A percentile compares a stretch with the other conserved stretches of the same genome.
These are phyloP conservation scores for Ascidia mentula DNA, from an alignment of 23 tunicate species.

Conservation along the genomic window DNA sequence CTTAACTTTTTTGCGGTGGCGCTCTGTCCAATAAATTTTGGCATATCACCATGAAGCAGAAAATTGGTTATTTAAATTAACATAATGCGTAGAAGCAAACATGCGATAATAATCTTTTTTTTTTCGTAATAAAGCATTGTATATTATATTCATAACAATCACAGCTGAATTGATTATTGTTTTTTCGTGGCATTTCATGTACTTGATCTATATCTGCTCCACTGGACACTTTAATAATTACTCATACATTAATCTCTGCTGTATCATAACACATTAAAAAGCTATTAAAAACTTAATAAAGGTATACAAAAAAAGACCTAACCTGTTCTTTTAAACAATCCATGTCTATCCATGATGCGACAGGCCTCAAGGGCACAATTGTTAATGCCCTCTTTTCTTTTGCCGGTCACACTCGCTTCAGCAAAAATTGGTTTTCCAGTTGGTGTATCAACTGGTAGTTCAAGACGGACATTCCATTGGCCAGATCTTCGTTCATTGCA, in stretches of 20 bases:
- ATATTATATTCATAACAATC: too few relatives aligned
- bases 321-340: slow-evolving; percentile 85
- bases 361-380: slow-evolving; percentile 96
- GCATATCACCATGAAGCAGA: not conserved
- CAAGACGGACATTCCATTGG: slow-evolving; percentile 72
- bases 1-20: slow-evolving; percentile 50
- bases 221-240: too few relatives aligned
- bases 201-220: too few relatives aligned
- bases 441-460: slow-evolving; percentile 57
- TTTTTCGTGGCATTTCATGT: too few relatives aligned
- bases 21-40: too few relatives aligned
- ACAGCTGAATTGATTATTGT: too few relatives aligned
- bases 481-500: slow-evolving; percentile 92
- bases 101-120: not conserved
- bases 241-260: too few relatives aligned
- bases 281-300: too few relatives aligned
- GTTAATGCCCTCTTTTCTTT: slow-evolving; percentile 52
- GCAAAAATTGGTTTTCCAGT: slow-evolving; percentile 74
- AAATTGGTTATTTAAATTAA: not conserved
- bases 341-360: slow-evolving; percentile 76
- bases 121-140: too few relatives aligned
- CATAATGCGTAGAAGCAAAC: not conserved
- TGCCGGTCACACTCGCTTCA: slow-evolving; percentile 81
- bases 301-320: too few relatives aligned
- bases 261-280: too few relatives aligned